Conservation (phyloP, 2,113 vertebrate species). For the Ameiurus melas region DNA sequence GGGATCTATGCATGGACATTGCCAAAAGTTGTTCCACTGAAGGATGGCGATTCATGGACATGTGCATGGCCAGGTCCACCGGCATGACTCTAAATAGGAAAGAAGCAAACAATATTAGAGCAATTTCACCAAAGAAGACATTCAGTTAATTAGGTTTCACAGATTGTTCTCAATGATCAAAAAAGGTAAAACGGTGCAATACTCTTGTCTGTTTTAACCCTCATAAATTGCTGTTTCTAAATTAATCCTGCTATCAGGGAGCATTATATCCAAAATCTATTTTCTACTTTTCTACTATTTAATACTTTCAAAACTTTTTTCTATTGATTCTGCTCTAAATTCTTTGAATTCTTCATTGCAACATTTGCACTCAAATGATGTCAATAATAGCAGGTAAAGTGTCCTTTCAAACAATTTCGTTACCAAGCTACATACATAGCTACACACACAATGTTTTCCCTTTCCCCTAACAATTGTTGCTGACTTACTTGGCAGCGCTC, state of each 20-base stretch:
- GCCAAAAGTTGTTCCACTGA: conserved; percentile 14
- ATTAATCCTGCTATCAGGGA: neutral
- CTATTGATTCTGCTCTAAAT: neutral
- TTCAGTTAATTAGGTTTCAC: neutral
- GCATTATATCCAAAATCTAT: neutral
- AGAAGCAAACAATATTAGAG: neutral
- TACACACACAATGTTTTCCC: neutral
- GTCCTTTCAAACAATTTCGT: neutral
- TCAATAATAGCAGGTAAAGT: neutral
- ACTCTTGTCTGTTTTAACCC: neutral
- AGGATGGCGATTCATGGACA: conserved; percentile 33
- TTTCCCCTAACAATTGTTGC: neutral
- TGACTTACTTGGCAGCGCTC: conserved; percentile 14
- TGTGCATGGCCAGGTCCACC: conserved; percentile 63
- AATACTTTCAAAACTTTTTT: neutral
- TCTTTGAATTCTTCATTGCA: neutral
- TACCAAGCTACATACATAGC: neutral
- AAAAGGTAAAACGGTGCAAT: neutral
- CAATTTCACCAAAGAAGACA: neutral
- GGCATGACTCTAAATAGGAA: conserved; percentile 64
- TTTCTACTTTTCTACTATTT: too few relatives aligned
- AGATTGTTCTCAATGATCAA: neutral
- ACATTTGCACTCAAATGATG: neutral
- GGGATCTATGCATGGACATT: conserved; percentile 25
- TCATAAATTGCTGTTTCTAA: neutral